A percentile compares a stretch with the other conserved stretches of the same genome.
phyloP scores from a whole-genome alignment of 2,113 vertebrate genomes.

The Lichenostomus cassidix region DNA sequence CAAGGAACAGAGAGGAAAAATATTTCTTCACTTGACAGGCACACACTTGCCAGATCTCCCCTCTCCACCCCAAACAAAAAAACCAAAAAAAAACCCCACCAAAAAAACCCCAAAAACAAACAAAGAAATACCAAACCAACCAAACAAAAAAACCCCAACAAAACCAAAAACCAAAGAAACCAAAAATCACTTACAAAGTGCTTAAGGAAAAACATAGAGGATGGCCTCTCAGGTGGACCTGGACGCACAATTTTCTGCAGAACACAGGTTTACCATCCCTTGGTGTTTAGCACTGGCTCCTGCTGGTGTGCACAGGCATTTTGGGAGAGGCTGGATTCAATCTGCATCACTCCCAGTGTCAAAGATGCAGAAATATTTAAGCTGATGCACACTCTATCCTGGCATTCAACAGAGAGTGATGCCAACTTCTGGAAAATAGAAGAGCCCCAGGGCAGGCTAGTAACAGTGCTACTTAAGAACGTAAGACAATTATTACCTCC shows the following conservation, averaged over 20 bases:
- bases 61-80: fast-evolving
- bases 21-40: background rate
- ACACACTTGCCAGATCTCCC: background rate
- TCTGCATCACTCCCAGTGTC: fast-evolving
- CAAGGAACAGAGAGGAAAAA: background rate
- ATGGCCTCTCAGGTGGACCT: background rate
- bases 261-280: background rate
- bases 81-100: fast-evolving
- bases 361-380: background rate
- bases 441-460: conserved; percentile 80
- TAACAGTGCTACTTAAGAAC: conserved; percentile 81
- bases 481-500: conserved; percentile 80
- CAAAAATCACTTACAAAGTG: background rate
- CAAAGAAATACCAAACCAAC: too few species aligned
- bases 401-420: conserved; percentile 50
- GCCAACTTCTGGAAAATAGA: conserved; percentile 77
- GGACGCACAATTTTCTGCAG: background rate
- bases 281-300: background rate
- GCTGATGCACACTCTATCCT: conserved; percentile 8
- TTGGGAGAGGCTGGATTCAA: background rate
- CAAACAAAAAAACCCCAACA: too few species aligned
- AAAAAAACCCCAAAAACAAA: fast-evolving
- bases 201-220: fast-evolving
- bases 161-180: too few species aligned
- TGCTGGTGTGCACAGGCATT: fast-evolving